phyloP scores from a whole-genome alignment of 2,888 invertebrate species.

The Melieria crassipennis region DNA sequence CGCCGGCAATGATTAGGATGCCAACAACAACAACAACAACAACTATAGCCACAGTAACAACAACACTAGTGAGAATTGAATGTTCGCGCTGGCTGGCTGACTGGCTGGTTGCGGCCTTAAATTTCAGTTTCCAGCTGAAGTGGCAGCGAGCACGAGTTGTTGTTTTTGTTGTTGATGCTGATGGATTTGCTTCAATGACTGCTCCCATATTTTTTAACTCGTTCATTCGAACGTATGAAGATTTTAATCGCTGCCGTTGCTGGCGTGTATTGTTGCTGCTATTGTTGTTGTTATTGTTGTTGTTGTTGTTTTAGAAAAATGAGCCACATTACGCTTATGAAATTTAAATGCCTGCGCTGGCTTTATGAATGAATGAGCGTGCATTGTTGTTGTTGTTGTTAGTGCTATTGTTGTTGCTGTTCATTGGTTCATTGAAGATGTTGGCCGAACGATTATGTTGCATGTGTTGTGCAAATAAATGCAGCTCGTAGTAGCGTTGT shows the following conservation, averaged over 20 bases:
- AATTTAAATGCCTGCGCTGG: no score
- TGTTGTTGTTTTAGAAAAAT: not conserved
- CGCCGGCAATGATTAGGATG: not conserved
- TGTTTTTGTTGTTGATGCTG: conserved; percentile 28
- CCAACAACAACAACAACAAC: not conserved
- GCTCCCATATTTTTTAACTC: conserved; percentile 46
- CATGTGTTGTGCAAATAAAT: no score
- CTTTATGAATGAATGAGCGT: not conserved
- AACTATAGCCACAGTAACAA: conserved; percentile 15
- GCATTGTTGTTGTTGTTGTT: conserved; percentile 3
- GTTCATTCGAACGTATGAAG: conserved; percentile 17
- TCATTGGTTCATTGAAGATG: not conserved
- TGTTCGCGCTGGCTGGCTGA: not conserved
- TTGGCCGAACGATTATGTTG: conserved; percentile 15
- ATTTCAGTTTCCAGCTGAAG: not conserved
- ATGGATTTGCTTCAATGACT: conserved; percentile 42
- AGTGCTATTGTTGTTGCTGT: conserved; percentile 3
- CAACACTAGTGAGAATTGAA: conserved; percentile 11
- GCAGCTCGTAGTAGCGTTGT: no score
- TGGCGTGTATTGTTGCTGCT: not conserved
- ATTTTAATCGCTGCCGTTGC: conserved; percentile 23
- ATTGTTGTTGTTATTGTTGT: not conserved
- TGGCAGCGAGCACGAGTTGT: not conserved
- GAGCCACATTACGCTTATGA: no score
- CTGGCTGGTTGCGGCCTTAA: no score